Percentiles rank a stretch among this genome's conserved stretches.
phyloP scores from a whole-genome alignment of 2,797 vertebrate species.

The Aplochiton taeniatus region DNA sequence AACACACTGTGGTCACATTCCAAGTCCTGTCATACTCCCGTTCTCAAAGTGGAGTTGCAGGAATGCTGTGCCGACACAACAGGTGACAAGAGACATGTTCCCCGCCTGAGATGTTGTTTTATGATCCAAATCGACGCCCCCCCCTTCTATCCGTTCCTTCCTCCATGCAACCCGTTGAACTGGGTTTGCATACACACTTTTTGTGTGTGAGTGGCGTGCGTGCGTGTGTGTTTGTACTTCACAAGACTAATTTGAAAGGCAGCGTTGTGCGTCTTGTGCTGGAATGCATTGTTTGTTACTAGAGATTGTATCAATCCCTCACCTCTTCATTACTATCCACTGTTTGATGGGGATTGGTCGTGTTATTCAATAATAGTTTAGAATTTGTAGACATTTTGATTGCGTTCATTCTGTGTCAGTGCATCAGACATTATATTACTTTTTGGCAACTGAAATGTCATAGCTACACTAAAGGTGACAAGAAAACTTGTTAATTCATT shows the following conservation, averaged over 20 bases:
- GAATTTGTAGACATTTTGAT: background rate
- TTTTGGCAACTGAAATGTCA: too few species aligned
- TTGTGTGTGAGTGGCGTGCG: background rate
- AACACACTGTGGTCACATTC: slow-evolving; percentile 12
- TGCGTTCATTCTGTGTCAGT: too few species aligned
- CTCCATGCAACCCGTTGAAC: background rate
- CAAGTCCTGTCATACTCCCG: background rate
- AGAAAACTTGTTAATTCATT: too few species aligned
- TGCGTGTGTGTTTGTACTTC: slow-evolving; percentile 5
- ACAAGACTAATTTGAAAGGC: background rate
- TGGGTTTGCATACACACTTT: background rate
- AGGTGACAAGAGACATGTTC: too few species aligned
- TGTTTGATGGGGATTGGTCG: background rate
- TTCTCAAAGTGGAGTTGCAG: too few species aligned
- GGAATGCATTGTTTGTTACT: slow-evolving; percentile 2
- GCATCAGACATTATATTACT: too few species aligned
- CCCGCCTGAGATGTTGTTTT: background rate
- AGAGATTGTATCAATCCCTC: too few species aligned
- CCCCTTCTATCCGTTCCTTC: background rate
- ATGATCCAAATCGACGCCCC: background rate
- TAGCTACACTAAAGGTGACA: too few species aligned
- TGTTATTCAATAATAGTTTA: slow-evolving; percentile 7
- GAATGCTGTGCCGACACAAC: too few species aligned
- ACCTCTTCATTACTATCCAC: too few species aligned
- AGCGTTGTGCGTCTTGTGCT: background rate